Evolutionary conservation across 2,888 invertebrate species (phyloP), one percentile per base, ranked within the genome.

Genomic region (Rhagophthalmus giganteus): DNA sequence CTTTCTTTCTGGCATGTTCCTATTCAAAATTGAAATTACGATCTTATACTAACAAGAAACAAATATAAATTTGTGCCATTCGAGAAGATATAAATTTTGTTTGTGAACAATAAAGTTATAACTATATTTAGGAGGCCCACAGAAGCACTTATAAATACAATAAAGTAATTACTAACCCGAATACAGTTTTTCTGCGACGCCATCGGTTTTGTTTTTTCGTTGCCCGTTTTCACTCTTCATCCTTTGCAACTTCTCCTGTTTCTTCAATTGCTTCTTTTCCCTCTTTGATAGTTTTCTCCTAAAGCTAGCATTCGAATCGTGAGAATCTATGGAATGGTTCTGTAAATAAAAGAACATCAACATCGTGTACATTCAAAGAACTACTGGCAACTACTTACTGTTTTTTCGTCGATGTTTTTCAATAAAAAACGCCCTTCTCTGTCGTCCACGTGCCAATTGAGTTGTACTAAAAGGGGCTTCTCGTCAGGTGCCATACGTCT

Each of bases 391-490:
- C 69, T 71, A n/a, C 20, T 5, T 70, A 85, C 85, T 68, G 90
- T 90, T 74, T 88, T 90, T 69, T 88, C 90, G 71, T 89, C 91
- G 68, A 91, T 87, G 74, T 92, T 87, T 72, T 93, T 87, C 48
- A 99, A 83, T 59, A 99, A 79, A 78, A 99, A 99, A 54, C 98
- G 83, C 15, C 99, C 99, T 77, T 99, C 99, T 40, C 97, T 81
- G 74, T 99, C 98, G 73, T 99, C 98, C 50, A 94, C 93, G 73
- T 98, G 97, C 99, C 99, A 99, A 79, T 96, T 97, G 46, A 99
- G 83, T 77, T 99, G 99, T 49, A 99, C 97, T 55, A 96, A 79
- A 54, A 99, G 79, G 0, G 99, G 98, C 71, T 94, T 92, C 78
- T 99, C 98, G 66, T 93, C 92, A 12, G 89, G 86, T 60, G 87